These are phyloP conservation scores for Anagrus nilaparvatae DNA, from an alignment of 1,140 invertebrate genomes.

Conservation along the genomic window DNA sequence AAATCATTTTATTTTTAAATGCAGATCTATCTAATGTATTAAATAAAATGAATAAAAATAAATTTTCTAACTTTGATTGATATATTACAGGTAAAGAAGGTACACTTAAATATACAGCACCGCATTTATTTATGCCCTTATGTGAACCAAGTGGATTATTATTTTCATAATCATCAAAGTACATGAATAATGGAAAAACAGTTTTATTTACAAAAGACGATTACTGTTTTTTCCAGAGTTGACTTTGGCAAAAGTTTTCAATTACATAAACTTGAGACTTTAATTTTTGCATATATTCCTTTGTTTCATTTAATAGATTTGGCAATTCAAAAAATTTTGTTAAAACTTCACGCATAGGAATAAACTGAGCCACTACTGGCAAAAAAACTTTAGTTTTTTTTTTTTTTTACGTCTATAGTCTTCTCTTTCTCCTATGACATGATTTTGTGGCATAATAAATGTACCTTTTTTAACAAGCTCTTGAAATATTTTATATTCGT, in stretches of 20 bases:
- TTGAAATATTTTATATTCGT: too few species aligned
- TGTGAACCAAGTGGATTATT: slow-evolving; percentile 18
- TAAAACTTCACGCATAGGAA: not conserved
- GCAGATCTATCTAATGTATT: slow-evolving; percentile 12
- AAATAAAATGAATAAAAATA: slow-evolving; percentile 16
- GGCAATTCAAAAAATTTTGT: slow-evolving; percentile 8
- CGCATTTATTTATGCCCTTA: slow-evolving; percentile 17
- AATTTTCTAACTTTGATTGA: slow-evolving; percentile 17
- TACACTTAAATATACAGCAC: slow-evolving; percentile 13
- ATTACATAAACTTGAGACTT: not conserved
- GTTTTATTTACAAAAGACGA: not conserved
- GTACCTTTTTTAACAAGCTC: slow-evolving; percentile 4
- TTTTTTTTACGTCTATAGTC: not conserved
- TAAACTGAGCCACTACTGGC: slow-evolving; percentile 1
- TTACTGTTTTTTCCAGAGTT: not conserved
- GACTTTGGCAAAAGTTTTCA: not conserved
- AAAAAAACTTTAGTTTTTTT: not conserved
- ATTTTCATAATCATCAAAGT: not conserved
- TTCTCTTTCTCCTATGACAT: not conserved
- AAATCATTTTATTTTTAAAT: slow-evolving; percentile 11
- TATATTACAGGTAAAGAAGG: slow-evolving; percentile 15
- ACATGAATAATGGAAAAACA: not conserved
- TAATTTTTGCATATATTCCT: not conserved
- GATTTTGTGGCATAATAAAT: not conserved
- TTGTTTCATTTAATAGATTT: not conserved